phyloP scores from a whole-genome alignment of 2,113 vertebrate genomes.

The Oostethus manadensis region DNA sequence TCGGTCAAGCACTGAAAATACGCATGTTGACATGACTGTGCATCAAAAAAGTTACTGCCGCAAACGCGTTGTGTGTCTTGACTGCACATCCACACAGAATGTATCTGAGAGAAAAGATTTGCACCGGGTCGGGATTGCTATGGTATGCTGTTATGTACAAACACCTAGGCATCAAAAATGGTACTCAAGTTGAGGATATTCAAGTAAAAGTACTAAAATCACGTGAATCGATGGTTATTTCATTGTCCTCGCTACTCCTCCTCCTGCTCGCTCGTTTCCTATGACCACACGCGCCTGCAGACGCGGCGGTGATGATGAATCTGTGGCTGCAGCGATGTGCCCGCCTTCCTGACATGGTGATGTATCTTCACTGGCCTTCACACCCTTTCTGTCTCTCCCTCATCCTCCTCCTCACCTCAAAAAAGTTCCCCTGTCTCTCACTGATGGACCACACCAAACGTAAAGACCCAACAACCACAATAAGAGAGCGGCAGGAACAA shows the following conservation, averaged over 20 bases:
- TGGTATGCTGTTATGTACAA: too few species aligned
- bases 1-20: too few species aligned
- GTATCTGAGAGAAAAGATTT: too few species aligned
- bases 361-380: constrained; percentile 69
- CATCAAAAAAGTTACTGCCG: too few species aligned
- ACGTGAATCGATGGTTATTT: background rate
- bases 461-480: constrained; percentile 40
- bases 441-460: constrained; percentile 50
- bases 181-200: too few species aligned
- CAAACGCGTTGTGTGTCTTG: too few species aligned
- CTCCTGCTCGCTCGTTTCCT: constrained; percentile 52
- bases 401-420: background rate
- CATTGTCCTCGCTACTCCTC: constrained; percentile 27
- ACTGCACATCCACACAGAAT: too few species aligned
- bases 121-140: too few species aligned
- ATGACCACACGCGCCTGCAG: constrained; percentile 68
- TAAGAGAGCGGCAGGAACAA: constrained; percentile 10
- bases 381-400: constrained; percentile 16
- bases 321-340: constrained; percentile 74
- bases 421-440: constrained; percentile 39
- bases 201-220: too few species aligned
- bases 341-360: constrained; percentile 75
- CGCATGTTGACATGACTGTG: too few species aligned
- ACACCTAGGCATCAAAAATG: too few species aligned
- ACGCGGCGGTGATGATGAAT: constrained; percentile 74